Conservation (phyloP, 2,113 vertebrate species). For the Entomyzon cyanotis region DNA sequence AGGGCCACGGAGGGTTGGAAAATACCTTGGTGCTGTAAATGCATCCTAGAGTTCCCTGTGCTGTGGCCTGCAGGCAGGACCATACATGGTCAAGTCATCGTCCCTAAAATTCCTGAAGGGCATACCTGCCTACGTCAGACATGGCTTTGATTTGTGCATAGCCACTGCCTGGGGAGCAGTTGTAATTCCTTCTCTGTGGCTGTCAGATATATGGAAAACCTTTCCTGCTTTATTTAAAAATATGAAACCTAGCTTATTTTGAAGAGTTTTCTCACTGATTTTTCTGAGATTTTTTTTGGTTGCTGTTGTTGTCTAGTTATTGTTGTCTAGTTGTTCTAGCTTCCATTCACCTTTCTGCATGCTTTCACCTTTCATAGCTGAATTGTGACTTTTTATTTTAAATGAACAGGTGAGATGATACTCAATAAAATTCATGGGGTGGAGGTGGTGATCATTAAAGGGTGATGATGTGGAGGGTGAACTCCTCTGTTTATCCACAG, state of each 20-base stretch:
- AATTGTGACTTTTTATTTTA: background rate
- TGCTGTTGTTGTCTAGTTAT: background rate
- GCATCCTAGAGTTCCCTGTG: background rate
- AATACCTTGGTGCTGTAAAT: background rate
- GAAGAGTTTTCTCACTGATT: background rate
- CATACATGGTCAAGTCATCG: rapidly evolving
- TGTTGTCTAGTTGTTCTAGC: background rate
- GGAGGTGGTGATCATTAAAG: slow-evolving; percentile 19
- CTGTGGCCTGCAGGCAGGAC: background rate
- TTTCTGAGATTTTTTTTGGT: background rate
- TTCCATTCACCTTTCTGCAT: background rate
- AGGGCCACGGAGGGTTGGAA: background rate
- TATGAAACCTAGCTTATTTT: background rate
- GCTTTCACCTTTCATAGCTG: slow-evolving; percentile 19
- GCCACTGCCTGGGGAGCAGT: background rate
- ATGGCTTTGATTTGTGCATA: background rate
- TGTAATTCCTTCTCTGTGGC: background rate
- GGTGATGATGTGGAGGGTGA: slow-evolving; percentile 8
- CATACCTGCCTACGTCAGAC: rapidly evolving
- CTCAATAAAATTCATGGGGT: slow-evolving; percentile 2
- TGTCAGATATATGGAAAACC: background rate
- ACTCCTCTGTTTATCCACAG: slow-evolving; percentile 1
- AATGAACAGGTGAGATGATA: background rate
- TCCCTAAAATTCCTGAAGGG: background rate
- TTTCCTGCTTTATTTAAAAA: background rate